Evolutionary conservation across 2,113 vertebrate species (phyloP).

Genomic region (Cynoglossus semilaevis): DNA sequence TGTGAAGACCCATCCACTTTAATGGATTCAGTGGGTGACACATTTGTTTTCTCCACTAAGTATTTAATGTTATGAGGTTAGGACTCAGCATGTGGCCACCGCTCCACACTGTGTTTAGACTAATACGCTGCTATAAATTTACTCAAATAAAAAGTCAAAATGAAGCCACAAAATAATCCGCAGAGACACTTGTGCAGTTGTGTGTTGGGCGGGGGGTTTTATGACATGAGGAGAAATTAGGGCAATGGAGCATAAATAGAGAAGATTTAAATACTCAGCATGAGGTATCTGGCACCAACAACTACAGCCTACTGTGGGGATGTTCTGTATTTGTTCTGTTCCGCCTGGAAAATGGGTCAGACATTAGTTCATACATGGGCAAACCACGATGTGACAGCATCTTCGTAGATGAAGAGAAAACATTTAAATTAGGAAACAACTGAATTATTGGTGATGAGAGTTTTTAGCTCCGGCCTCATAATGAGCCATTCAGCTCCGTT

Average conservation of each 20-base stretch:
- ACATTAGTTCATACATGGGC: conserved; percentile 56
- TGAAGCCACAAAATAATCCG: not conserved
- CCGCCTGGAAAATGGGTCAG: conserved; percentile 62
- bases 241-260: conserved; percentile 2
- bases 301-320: conserved; percentile 4
- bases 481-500: conserved; percentile 53
- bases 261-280: conserved; percentile 40
- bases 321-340: conserved; percentile 44
- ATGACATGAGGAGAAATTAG: conserved; percentile 27
- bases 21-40: too few species aligned
- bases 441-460: conserved; percentile 20
- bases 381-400: conserved; percentile 37
- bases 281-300: conserved; percentile 36
- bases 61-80: too few species aligned
- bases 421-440: conserved; percentile 38
- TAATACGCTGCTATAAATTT: not conserved
- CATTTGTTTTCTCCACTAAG: too few species aligned
- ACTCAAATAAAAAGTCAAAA: not conserved
- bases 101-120: not conserved
- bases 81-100: not conserved
- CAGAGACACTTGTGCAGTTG: not conserved
- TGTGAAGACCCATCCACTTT: conserved; percentile 5
- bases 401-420: not conserved
- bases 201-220: not conserved
- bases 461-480: conserved; percentile 56